Conservation (phyloP, 2,888 invertebrate species). For the Patella ulyssiponensis region DNA sequence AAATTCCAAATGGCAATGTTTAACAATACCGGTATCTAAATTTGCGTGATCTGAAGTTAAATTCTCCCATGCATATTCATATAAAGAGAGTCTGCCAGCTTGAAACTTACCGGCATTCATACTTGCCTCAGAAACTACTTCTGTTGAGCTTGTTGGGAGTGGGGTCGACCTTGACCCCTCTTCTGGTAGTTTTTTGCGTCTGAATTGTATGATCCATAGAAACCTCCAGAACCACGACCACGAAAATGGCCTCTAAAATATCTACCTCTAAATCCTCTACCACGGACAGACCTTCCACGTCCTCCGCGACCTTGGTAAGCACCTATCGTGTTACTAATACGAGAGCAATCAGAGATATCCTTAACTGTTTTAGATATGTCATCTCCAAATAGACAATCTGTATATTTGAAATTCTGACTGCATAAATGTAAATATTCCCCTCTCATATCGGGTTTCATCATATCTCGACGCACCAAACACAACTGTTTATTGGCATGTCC, state of each 20-base stretch:
- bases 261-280: too few relatives aligned
- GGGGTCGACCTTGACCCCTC: not conserved
- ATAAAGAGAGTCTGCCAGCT: not conserved
- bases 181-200: too few relatives aligned
- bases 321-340: not conserved
- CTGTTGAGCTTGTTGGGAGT: too few relatives aligned
- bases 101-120: not conserved
- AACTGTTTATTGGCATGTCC: not conserved
- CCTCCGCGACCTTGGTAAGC: too few relatives aligned
- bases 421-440: constrained; percentile 3
- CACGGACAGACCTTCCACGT: too few relatives aligned
- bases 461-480: not conserved
- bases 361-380: constrained; percentile 1
- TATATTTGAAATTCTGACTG: not conserved
- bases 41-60: not conserved
- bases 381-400: not conserved
- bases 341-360: not conserved
- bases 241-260: too few relatives aligned
- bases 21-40: constrained; percentile 3
- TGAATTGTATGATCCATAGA: too few relatives aligned
- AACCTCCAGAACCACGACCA: too few relatives aligned
- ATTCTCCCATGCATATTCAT: not conserved
- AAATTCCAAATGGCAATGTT: not conserved
- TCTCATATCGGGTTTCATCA: not conserved
- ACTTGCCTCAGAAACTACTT: not conserved